Evolutionary conservation across 2,888 invertebrate genomes (phyloP).

Genomic region (Fabriciana adippe): DNA sequence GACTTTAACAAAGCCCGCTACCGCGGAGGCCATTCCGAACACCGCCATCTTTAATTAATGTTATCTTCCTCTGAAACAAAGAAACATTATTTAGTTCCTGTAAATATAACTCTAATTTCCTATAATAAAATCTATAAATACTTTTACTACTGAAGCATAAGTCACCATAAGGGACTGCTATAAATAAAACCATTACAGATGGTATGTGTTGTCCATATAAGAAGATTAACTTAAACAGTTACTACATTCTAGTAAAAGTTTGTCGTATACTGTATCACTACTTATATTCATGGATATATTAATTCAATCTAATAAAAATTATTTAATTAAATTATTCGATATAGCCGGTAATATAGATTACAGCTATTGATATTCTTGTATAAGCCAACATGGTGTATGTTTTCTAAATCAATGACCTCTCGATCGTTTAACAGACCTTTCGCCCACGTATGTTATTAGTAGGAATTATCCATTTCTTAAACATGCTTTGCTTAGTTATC

Average conservation of each 20-base stretch:
- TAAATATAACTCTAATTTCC: slow-evolving; percentile 3
- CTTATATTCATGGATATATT: background rate
- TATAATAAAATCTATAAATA: slow-evolving; percentile 36
- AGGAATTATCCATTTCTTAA: slow-evolving; percentile 1
- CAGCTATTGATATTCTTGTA: slow-evolving; percentile 1
- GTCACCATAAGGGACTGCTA: slow-evolving; percentile 53
- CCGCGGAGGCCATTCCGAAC: slow-evolving; percentile 92
- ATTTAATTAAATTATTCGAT: background rate
- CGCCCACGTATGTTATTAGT: slow-evolving; percentile 7
- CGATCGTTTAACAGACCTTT: slow-evolving; percentile 34
- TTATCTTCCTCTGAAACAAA: slow-evolving; percentile 43
- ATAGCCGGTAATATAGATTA: background rate
- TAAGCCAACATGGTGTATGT: slow-evolving; percentile 1
- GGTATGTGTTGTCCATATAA: slow-evolving; percentile 66
- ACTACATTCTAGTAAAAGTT: slow-evolving; percentile 56
- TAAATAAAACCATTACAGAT: slow-evolving; percentile 70
- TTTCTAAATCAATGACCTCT: slow-evolving; percentile 74
- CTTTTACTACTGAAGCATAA: slow-evolving; percentile 44
- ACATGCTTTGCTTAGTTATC: background rate
- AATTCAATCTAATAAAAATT: background rate
- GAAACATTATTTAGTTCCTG: background rate
- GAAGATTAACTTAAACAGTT: slow-evolving; percentile 70
- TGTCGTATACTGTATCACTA: slow-evolving; percentile 39
- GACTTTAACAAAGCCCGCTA: slow-evolving; percentile 95
- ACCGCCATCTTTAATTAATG: slow-evolving; percentile 85